phyloP scores from a whole-genome alignment of 2,888 invertebrate genomes.

The Antheraea assamensis region DNA sequence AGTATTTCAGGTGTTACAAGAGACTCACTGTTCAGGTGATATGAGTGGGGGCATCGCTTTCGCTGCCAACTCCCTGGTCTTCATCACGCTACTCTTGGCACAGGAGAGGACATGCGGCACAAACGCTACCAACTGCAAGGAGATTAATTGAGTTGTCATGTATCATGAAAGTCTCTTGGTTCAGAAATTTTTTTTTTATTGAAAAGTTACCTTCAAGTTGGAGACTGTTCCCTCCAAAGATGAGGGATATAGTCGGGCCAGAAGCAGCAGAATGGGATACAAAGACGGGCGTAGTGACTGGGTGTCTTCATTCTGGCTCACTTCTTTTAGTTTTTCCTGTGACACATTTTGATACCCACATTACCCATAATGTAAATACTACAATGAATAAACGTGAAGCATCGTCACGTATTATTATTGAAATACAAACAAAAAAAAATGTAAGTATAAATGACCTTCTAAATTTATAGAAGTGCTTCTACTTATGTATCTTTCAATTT shows the following conservation, averaged over 20 bases:
- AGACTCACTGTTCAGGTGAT: conserved; percentile 42
- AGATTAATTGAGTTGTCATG: neutral
- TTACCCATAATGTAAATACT: neutral
- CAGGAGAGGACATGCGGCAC: conserved; percentile 85
- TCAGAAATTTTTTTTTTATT: neutral
- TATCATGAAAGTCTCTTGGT: neutral
- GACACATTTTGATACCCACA: neutral
- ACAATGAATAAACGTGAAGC: no score
- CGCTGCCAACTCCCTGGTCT: conserved; percentile 88
- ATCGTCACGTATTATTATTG: no score
- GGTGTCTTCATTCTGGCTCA: conserved; percentile 30
- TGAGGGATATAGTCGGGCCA: conserved; percentile 90
- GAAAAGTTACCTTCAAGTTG: conserved; percentile 81
- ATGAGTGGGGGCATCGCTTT: conserved; percentile 76
- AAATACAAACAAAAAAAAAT: no score
- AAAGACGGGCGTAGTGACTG: conserved; percentile 82
- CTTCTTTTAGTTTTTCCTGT: conserved; percentile 62
- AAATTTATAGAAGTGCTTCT: no score
- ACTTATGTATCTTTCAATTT: no score
- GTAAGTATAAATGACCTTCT: no score
- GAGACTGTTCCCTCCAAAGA: conserved; percentile 86
- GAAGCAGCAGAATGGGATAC: conserved; percentile 89
- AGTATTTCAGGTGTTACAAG: neutral
- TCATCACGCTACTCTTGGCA: conserved; percentile 84
- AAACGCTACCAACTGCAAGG: conserved; percentile 83